Conservation (phyloP, 2,797 vertebrate genomes). For the Parauchenoglanis punctatus region DNA sequence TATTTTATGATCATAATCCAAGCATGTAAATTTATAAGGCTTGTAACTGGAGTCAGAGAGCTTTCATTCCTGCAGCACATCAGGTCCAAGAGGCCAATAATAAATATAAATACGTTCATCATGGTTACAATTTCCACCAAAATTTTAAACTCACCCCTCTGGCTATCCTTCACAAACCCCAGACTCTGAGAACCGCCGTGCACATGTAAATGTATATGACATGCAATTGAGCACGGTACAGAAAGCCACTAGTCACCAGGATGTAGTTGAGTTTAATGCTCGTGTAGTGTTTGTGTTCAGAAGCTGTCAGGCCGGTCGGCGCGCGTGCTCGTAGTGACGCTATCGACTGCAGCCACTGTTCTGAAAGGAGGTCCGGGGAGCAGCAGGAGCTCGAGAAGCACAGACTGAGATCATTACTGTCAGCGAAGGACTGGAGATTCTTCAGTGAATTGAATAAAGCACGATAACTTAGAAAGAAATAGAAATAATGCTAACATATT, state of each 20-base stretch:
- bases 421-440: not conserved
- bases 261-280: not conserved
- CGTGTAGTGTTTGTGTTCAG: not conserved
- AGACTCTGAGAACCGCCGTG: not conserved
- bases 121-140: not conserved
- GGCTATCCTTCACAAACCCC: not conserved
- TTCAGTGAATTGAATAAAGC: not conserved
- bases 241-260: not conserved
- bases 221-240: not conserved
- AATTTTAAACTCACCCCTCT: not conserved
- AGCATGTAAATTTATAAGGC: not conserved
- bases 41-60: not conserved
- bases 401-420: not conserved
- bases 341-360: not conserved
- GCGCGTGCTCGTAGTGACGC: not conserved
- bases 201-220: not conserved
- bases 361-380: not conserved
- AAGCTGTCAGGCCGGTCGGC: not conserved
- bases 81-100: not conserved
- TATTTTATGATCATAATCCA: not conserved
- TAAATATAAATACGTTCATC: not conserved
- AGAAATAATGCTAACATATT: not conserved
- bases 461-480: not conserved
- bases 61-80: not conserved
- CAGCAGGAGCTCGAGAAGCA: not conserved